phyloP scores from a whole-genome alignment of 2,888 invertebrate species.

The Ctenicera cuprea region DNA sequence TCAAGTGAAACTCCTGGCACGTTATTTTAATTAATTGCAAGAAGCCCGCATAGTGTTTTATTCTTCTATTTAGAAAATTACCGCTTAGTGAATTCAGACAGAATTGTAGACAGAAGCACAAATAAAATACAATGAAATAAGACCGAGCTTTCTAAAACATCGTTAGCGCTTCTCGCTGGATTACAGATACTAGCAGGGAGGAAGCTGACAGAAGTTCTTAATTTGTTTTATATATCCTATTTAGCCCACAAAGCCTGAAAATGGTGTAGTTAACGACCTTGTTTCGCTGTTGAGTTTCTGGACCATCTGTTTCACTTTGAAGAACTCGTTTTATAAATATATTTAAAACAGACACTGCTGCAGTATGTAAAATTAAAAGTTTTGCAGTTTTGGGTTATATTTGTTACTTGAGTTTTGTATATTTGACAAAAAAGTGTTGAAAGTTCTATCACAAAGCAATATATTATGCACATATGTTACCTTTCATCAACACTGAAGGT shows the following conservation, averaged over 20 bases:
- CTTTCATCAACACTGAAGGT: too few species aligned
- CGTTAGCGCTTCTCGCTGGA: constrained; percentile 3
- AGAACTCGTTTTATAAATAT: neutral
- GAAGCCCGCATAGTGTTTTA: neutral
- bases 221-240: constrained; percentile 31
- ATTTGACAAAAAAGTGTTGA: too few species aligned
- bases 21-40: neutral
- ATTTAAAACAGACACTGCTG: neutral
- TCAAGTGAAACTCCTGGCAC: neutral
- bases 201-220: constrained; percentile 29
- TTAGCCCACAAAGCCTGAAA: constrained; percentile 21
- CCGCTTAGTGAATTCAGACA: too few species aligned
- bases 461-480: too few species aligned
- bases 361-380: neutral
- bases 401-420: too few species aligned
- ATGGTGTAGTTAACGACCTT: constrained; percentile 28
- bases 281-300: constrained; percentile 12
- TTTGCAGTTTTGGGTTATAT: neutral
- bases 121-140: constrained; percentile 19
- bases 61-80: neutral
- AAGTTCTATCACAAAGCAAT: too few species aligned
- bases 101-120: constrained; percentile 4
- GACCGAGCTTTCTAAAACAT: constrained; percentile 14
- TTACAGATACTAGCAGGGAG: constrained; percentile 4
- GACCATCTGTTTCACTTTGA: constrained; percentile 23